Evolutionary conservation across 1,140 invertebrate genomes (phyloP).

Genomic region (Pseudachorutes palmiensis): DNA sequence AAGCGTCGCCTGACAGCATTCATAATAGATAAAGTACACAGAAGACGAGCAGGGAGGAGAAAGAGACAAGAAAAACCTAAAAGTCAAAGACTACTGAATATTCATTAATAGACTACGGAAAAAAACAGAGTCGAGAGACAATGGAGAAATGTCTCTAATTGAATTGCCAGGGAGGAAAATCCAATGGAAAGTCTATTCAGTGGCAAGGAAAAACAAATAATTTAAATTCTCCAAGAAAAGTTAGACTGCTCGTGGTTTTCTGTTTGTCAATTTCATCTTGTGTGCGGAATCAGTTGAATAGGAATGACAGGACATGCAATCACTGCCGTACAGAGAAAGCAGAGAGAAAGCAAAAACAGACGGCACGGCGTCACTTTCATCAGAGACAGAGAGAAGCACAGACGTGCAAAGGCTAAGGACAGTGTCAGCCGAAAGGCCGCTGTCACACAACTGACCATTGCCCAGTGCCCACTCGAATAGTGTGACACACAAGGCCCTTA

Average conservation of each 20-base stretch:
- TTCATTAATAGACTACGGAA: neutral
- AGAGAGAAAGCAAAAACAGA: neutral
- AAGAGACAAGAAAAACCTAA: too few species aligned
- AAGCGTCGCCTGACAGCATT: neutral
- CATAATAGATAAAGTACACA: conserved; percentile 8
- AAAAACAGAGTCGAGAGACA: neutral
- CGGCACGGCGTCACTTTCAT: too few species aligned
- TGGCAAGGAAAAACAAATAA: neutral
- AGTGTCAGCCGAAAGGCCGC: too few species aligned
- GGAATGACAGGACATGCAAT: too few species aligned
- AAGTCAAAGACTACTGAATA: conserved; percentile 5
- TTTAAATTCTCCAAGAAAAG: too few species aligned
- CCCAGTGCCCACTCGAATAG: too few species aligned
- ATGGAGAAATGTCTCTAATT: neutral
- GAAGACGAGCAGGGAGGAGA: conserved; percentile 13
- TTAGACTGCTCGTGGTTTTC: too few species aligned
- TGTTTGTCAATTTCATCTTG: neutral
- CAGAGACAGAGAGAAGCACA: too few species aligned
- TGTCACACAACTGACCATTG: too few species aligned
- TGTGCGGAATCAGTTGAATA: too few species aligned
- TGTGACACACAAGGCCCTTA: too few species aligned
- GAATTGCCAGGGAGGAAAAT: neutral
- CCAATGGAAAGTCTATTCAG: neutral
- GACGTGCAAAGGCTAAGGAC: too few species aligned
- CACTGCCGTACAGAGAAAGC: neutral